A percentile compares a stretch with the other conserved stretches of the same genome.
Evolutionary conservation across 2,113 vertebrate genomes (phyloP).

Genomic region (Ophthalmolycus amberensis): DNA sequence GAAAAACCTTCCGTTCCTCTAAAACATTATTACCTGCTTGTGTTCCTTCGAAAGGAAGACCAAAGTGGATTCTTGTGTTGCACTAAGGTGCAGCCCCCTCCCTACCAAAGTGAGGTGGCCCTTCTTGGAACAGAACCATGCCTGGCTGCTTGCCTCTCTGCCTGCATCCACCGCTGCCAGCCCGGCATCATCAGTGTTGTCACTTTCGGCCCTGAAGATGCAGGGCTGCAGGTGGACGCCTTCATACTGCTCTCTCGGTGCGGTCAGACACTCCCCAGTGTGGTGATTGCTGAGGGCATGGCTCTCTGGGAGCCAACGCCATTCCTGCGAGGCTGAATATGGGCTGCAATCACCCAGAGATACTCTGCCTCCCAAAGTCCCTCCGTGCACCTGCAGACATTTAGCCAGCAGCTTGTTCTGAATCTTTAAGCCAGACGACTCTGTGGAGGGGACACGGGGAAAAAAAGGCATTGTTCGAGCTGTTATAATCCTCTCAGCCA

Average conservation of each 20-base stretch:
- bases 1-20: neutral
- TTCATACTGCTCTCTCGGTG: constrained; percentile 67
- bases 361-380: constrained; percentile 46
- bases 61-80: constrained; percentile 77
- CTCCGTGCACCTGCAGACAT: constrained; percentile 77
- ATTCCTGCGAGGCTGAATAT: constrained; percentile 76
- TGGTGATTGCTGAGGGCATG: constrained; percentile 76
- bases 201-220: constrained; percentile 3
- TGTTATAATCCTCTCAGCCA: neutral
- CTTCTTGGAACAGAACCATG: constrained; percentile 88
- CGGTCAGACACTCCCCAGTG: constrained; percentile 82
- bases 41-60: constrained; percentile 83
- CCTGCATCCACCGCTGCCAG: constrained; percentile 17
- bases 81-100: constrained; percentile 82
- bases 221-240: constrained; percentile 82
- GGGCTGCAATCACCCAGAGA: constrained; percentile 77
- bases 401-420: constrained; percentile 83
- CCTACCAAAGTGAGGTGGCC: constrained; percentile 85
- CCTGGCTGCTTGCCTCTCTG: constrained; percentile 70
- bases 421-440: constrained; percentile 81
- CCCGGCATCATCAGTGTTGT: neutral
- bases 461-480: neutral
- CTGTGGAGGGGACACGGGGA: constrained; percentile 37
- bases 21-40: constrained; percentile 65
- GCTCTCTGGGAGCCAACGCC: constrained; percentile 77